These are phyloP conservation scores for Contarinia nasturtii DNA, from an alignment of 1,140 invertebrate species.

Conservation along the genomic window DNA sequence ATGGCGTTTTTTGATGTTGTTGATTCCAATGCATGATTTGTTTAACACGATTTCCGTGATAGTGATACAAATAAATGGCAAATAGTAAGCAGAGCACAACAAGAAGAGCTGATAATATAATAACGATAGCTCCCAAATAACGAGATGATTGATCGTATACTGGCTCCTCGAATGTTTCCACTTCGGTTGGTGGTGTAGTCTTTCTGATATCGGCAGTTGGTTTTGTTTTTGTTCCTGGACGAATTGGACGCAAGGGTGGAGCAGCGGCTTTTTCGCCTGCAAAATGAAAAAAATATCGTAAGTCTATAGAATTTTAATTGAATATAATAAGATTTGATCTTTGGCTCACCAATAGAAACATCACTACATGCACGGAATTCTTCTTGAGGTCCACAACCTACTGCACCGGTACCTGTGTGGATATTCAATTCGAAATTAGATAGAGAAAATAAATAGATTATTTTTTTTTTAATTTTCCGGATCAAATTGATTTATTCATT, in stretches of 20 bases:
- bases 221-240: slow-evolving; percentile 9
- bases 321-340: slow-evolving; percentile 11
- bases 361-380: slow-evolving; percentile 75
- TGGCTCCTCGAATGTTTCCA: neutral
- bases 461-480: no score
- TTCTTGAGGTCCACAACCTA: slow-evolving; percentile 72
- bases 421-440: no score
- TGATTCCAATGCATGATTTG: slow-evolving; percentile 22
- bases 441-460: no score
- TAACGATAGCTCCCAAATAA: slow-evolving; percentile 24
- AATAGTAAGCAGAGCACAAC: slow-evolving; percentile 25
- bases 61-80: slow-evolving; percentile 26
- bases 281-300: slow-evolving; percentile 4
- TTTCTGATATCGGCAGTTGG: slow-evolving; percentile 4
- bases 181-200: slow-evolving; percentile 4
- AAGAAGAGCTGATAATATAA: slow-evolving; percentile 23
- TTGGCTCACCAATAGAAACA: slow-evolving; percentile 47
- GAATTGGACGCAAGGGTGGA: slow-evolving; percentile 8
- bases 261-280: slow-evolving; percentile 1
- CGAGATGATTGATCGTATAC: slow-evolving; percentile 10
- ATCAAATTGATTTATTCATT: no score
- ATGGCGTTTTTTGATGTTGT: slow-evolving; percentile 3
- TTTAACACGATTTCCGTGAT: slow-evolving; percentile 26
- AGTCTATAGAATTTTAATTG: slow-evolving; percentile 3
- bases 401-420: slow-evolving; percentile 42